Percentiles rank a stretch among this genome's conserved stretches.
These are phyloP conservation scores for Decapterus maruadsi DNA, from an alignment of 2,797 vertebrate genomes.

Conservation along the genomic window DNA sequence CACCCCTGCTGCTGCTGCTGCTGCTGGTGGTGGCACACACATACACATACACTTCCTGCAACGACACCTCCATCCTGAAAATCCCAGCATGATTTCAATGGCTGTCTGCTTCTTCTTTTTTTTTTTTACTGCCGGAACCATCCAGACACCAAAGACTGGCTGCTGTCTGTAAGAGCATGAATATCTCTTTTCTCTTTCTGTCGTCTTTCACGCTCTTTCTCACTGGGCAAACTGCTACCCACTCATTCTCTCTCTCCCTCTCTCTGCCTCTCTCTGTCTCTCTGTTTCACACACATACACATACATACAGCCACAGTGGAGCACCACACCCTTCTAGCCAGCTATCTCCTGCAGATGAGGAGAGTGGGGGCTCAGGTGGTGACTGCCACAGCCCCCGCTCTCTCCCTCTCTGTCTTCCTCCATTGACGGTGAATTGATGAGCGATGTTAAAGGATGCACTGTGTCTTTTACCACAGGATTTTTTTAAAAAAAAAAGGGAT, in stretches of 20 bases:
- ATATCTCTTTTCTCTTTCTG: conserved; percentile 56
- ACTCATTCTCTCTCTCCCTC: conserved; percentile 62
- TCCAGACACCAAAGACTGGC: conserved; percentile 68
- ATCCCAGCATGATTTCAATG: conserved; percentile 31
- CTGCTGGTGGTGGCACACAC: conserved; percentile 24
- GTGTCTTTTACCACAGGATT: conserved; percentile 35
- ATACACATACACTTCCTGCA: conserved; percentile 34
- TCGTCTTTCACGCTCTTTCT: conserved; percentile 64
- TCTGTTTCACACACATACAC: conserved; percentile 35
- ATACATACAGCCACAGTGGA: conserved; percentile 55
- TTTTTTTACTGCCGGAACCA: conserved; percentile 30
- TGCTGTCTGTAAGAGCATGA: conserved; percentile 73
- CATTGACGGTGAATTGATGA: conserved; percentile 58
- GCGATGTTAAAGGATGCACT: conserved; percentile 37
- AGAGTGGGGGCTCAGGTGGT: conserved; percentile 79
- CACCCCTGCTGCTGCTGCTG: not conserved
- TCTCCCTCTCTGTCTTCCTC: conserved; percentile 3
- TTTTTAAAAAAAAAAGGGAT: conserved; percentile 38
- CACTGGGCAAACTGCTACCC: conserved; percentile 74
- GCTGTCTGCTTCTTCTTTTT: conserved; percentile 37
- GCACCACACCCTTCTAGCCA: conserved; percentile 87
- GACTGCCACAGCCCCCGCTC: conserved; percentile 66
- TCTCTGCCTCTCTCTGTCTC: conserved; percentile 16
- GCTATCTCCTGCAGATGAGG: conserved; percentile 83
- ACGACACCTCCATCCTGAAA: conserved; percentile 44